Conservation (phyloP, 2,888 invertebrate species). For the Oscheius sp. region DNA sequence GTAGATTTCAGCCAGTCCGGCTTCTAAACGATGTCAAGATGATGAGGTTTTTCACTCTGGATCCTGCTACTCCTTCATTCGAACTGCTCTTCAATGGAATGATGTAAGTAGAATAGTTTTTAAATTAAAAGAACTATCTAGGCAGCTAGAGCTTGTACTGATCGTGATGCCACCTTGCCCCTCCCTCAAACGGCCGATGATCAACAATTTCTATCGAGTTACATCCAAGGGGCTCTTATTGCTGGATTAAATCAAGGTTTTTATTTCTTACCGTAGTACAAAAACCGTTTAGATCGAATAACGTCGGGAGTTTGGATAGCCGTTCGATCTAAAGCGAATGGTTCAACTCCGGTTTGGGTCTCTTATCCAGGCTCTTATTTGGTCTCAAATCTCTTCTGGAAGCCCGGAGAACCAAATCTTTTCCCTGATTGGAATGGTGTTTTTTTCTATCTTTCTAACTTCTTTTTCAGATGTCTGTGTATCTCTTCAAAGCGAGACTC, state of each 20-base stretch:
- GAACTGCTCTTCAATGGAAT: constrained; percentile 20
- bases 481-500: constrained; percentile 35
- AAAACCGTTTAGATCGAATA: constrained; percentile 13
- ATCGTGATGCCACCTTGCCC: constrained; percentile 13
- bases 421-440: constrained; percentile 48
- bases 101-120: not conserved
- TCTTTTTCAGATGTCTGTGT: constrained; percentile 45
- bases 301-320: constrained; percentile 48
- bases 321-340: constrained; percentile 43
- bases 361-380: constrained; percentile 45
- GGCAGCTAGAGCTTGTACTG: constrained; percentile 25
- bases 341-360: constrained; percentile 44
- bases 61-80: constrained; percentile 15
- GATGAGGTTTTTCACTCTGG: constrained; percentile 22
- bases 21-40: constrained; percentile 10
- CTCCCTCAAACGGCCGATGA: constrained; percentile 32
- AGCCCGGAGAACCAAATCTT: constrained; percentile 48
- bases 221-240: constrained; percentile 29
- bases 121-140: not conserved
- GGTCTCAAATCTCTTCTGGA: constrained; percentile 44
- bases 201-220: constrained; percentile 41
- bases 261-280: not conserved
- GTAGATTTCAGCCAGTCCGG: constrained; percentile 24
- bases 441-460: not conserved
- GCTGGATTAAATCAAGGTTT: constrained; percentile 3